A percentile compares a stretch with the other conserved stretches of the same genome.
These are phyloP conservation scores for Pseudococcus jackbeardsleyi DNA, from an alignment of 2,888 invertebrate genomes.

Conservation along the genomic window DNA sequence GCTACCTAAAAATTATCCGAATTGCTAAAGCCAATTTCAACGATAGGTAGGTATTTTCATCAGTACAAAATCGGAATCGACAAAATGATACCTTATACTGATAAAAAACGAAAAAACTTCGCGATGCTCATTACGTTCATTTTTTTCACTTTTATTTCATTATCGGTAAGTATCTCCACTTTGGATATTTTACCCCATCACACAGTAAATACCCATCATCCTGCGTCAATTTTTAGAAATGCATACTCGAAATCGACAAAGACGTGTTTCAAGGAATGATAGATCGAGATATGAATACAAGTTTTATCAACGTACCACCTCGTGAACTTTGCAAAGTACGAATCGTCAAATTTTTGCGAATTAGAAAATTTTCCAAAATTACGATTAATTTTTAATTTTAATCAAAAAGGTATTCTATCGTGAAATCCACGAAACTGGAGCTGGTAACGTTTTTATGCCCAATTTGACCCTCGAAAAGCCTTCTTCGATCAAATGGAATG, in stretches of 20 bases:
- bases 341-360: background rate
- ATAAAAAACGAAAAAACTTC: background rate
- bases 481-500: background rate
- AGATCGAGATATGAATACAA: background rate
- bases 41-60: background rate
- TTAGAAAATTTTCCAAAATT: background rate
- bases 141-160: background rate
- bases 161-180: background rate
- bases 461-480: background rate
- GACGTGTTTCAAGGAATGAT: conserved; percentile 3
- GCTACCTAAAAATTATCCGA: background rate
- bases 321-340: background rate
- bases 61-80: background rate
- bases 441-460: background rate
- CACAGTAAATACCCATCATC: background rate
- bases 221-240: background rate
- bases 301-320: background rate
- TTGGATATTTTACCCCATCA: background rate
- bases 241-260: background rate
- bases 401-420: background rate
- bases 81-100: background rate
- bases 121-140: background rate
- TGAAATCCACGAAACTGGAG: background rate
- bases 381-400: background rate
- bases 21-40: background rate